Conservation (phyloP, 2,113 vertebrate genomes). For the Notothenia coriiceps region DNA sequence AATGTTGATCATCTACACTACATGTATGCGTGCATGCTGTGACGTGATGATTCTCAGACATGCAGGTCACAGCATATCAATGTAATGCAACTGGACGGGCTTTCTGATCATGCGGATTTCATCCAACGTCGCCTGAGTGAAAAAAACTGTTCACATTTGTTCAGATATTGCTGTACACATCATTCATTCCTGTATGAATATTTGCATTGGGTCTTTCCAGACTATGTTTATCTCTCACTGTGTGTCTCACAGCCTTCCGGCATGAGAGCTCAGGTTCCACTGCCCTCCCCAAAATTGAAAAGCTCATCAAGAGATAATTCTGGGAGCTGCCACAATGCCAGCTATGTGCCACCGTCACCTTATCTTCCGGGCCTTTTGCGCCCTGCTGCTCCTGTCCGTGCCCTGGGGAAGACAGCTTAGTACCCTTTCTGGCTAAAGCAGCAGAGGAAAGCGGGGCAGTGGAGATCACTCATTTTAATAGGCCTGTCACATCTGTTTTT, state of each 20-base stretch:
- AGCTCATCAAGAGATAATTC: constrained; percentile 78
- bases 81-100: neutral
- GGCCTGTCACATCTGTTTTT: constrained; percentile 86
- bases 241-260: constrained; percentile 44
- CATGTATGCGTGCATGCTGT: neutral
- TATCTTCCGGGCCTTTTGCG: constrained; percentile 71
- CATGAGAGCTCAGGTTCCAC: constrained; percentile 70
- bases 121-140: neutral
- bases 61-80: neutral
- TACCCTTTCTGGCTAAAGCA: constrained; percentile 81
- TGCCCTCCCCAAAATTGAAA: constrained; percentile 67
- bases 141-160: neutral
- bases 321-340: constrained; percentile 84
- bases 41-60: neutral
- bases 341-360: constrained; percentile 82
- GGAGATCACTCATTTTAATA: constrained; percentile 84
- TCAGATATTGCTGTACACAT: neutral
- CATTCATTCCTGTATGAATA: constrained; percentile 4
- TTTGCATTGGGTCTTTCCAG: neutral
- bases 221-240: constrained; percentile 47
- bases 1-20: neutral
- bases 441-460: constrained; percentile 60
- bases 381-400: constrained; percentile 55
- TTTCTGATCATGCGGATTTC: neutral
- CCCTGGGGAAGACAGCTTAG: constrained; percentile 79